Conservation (phyloP, 2,797 vertebrate genomes). For the Sebastes flavidus region DNA sequence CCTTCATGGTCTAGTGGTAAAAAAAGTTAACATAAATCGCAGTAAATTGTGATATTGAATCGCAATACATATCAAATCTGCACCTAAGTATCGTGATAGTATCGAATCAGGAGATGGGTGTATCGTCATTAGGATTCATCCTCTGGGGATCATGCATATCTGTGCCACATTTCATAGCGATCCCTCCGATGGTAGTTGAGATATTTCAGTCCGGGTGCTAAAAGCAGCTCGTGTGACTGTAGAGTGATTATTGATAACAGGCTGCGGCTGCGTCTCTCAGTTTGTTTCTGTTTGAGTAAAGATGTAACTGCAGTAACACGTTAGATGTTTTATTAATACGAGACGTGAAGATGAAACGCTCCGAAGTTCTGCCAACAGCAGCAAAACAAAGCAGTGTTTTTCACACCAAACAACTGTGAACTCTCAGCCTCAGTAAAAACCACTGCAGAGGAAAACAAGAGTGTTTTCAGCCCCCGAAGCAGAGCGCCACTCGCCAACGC, state of each 20-base stretch:
- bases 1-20: too few species aligned
- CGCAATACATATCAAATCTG: too few species aligned
- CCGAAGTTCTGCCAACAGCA: background rate
- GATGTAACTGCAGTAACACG: background rate
- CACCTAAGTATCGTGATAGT: too few species aligned
- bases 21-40: too few species aligned
- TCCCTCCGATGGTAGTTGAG: background rate
- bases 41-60: too few species aligned
- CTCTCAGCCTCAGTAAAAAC: background rate
- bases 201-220: background rate
- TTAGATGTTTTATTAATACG: conserved; percentile 20
- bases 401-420: background rate
- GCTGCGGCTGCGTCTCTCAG: background rate
- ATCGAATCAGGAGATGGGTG: too few species aligned
- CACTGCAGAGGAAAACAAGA: background rate
- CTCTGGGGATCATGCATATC: background rate
- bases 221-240: background rate
- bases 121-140: background rate
- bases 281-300: background rate
- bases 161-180: background rate
- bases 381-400: background rate
- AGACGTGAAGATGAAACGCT: background rate
- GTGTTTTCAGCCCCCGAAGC: conserved; percentile 18
- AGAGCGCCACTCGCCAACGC: background rate
- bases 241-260: background rate